A percentile compares a stretch with the other conserved stretches of the same genome.
These are phyloP conservation scores for Todiramphus chloris DNA, from an alignment of 2,113 vertebrate species.

Conservation along the genomic window DNA sequence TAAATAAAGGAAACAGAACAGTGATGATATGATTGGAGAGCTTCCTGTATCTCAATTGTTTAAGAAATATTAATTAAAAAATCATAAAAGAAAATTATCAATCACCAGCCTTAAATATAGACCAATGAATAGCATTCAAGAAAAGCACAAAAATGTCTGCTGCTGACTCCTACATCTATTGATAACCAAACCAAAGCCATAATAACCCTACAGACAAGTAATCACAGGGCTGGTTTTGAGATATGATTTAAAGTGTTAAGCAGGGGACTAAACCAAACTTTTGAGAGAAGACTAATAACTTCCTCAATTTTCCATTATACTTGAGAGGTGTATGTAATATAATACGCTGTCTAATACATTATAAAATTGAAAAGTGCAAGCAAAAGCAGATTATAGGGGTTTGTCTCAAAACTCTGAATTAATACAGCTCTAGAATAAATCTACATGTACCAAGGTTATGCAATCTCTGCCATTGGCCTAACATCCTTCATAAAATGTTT, in stretches of 20 bases:
- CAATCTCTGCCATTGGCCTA: background rate
- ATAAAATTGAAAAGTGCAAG: conserved; percentile 47
- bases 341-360: background rate
- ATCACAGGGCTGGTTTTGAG: background rate
- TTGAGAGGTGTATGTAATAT: background rate
- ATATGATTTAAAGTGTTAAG: background rate
- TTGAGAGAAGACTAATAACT: background rate
- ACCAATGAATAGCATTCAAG: background rate
- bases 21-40: background rate
- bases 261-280: background rate
- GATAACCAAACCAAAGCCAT: background rate
- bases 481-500: background rate
- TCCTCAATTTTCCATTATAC: background rate
- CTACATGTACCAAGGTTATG: background rate
- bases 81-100: background rate
- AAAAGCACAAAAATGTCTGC: background rate
- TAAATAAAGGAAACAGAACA: background rate
- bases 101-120: background rate
- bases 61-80: background rate
- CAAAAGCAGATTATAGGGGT: conserved; percentile 15
- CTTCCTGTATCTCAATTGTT: background rate
- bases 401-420: background rate
- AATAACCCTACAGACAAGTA: background rate
- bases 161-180: background rate
- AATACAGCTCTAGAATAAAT: background rate